phyloP scores from a whole-genome alignment of 2,113 vertebrate species.

The Caretta caretta region DNA sequence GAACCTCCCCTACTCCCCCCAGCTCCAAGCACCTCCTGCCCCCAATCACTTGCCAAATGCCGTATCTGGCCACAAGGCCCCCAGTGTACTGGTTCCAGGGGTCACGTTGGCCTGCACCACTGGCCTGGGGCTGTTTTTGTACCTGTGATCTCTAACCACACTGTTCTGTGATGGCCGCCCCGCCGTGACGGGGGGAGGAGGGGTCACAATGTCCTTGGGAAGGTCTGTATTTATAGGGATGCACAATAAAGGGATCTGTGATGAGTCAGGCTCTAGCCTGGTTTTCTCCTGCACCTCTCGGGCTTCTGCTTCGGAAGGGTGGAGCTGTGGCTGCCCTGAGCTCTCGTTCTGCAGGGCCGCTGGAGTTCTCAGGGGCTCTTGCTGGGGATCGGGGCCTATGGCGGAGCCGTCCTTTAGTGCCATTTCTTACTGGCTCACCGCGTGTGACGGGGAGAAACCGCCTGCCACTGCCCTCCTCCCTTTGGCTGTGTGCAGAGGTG shows the following conservation, averaged over 20 bases:
- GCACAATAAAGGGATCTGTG: background rate
- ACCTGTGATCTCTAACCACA: no score
- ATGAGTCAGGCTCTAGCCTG: background rate
- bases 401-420: background rate
- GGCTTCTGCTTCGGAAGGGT: background rate
- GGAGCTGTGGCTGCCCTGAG: background rate
- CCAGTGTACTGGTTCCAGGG: background rate
- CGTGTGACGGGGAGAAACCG: background rate
- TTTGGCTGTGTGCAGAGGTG: background rate
- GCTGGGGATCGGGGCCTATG: background rate
- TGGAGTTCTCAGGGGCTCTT: no score
- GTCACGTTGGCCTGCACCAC: no score
- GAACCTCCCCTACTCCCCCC: background rate
- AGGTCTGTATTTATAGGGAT: rapidly evolving
- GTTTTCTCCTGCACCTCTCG: background rate
- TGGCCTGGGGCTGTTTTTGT: background rate
- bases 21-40: background rate
- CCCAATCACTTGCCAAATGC: background rate
- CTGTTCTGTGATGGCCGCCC: no score
- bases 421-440: background rate
- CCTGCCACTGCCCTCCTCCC: no score
- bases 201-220: rapidly evolving
- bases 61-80: background rate
- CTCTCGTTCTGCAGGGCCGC: background rate
- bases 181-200: no score